phyloP scores from a whole-genome alignment of 2,113 vertebrate species.

The Patagioenas fasciata region DNA sequence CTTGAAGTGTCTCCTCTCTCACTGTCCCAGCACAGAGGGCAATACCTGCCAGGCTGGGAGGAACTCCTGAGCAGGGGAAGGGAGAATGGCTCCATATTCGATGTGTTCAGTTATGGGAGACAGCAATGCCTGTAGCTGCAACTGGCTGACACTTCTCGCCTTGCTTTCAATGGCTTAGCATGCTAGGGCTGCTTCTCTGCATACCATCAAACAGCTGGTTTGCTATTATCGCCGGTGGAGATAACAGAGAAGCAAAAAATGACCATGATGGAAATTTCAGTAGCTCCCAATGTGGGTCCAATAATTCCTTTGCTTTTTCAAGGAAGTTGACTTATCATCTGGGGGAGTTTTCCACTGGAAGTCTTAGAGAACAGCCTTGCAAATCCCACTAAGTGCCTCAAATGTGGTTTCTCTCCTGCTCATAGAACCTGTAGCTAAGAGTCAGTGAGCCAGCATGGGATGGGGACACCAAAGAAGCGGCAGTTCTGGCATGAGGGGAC shows the following conservation, averaged over 20 bases:
- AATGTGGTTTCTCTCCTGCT: not conserved
- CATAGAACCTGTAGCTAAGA: not conserved
- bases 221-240: not conserved
- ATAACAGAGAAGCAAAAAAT: not conserved
- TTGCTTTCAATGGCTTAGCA: not conserved
- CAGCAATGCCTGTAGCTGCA: not conserved
- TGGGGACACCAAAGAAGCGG: not conserved
- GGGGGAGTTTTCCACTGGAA: not conserved
- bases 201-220: not conserved
- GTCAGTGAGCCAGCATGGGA: not conserved
- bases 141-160: not conserved
- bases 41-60: not conserved
- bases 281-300: not conserved
- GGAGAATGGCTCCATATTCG: not conserved
- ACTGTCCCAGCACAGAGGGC: not conserved
- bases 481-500: not conserved
- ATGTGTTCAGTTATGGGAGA: not conserved
- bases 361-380: not conserved
- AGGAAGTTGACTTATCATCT: not conserved
- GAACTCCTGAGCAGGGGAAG: not conserved
- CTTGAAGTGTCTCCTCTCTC: not conserved
- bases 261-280: not conserved
- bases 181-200: not conserved
- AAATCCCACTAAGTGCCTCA: not conserved
- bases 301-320: not conserved